Base-by-base conservation (phyloP, 2,113 vertebrate species). In the Nyctibius bracteatus region DNA sequence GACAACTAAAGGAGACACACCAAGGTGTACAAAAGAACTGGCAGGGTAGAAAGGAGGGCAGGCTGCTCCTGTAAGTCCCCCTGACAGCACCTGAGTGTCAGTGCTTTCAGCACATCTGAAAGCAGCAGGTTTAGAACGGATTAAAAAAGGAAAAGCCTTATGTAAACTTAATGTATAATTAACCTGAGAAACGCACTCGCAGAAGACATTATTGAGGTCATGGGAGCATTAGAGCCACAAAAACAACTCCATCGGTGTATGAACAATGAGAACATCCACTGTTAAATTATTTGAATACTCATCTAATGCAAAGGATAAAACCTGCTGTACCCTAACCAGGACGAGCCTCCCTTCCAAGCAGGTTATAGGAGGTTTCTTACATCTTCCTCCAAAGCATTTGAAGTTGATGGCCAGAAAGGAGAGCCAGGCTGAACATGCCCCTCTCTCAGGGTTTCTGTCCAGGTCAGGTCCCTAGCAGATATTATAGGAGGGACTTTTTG, bases 81-180 rank as follows among this genome's bases (percentile, higher is more conserved):
- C 18, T 1, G 0, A 1, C 0, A 31, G n/a, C 4, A 1, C 12
- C 70, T 0, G 0, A 44, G 35, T 15, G 58, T 12, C 43, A 14
- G 68, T 0, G 1, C 44, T 14, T 8, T 41, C 86, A 30, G 82
- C 51, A 14, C 30, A 16, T 17, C 63, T 24, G 5, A 51, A 63
- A 61, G 90, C 79, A 12, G 81, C n/a, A 28, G 33, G 67, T 73
- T 74, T 15, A 65, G 73, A 78, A 21, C 75, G 88, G 94, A 96
- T 96, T 92, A 92, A 83, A 92, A 80, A 27, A 3, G 2, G 65
- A 91, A 89, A 92, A 96, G 84, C 91, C 86, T 85, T 96, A 28
- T 96, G 94, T 92, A 97, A 96, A 96, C 93, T 41, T 92, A 81
- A 95, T 96, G 96, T 93, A 96, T 97, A 96, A 96, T 96, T 97